Base-by-base conservation (phyloP, 2,888 invertebrate species). In the Oscheius myriophilus region DNA sequence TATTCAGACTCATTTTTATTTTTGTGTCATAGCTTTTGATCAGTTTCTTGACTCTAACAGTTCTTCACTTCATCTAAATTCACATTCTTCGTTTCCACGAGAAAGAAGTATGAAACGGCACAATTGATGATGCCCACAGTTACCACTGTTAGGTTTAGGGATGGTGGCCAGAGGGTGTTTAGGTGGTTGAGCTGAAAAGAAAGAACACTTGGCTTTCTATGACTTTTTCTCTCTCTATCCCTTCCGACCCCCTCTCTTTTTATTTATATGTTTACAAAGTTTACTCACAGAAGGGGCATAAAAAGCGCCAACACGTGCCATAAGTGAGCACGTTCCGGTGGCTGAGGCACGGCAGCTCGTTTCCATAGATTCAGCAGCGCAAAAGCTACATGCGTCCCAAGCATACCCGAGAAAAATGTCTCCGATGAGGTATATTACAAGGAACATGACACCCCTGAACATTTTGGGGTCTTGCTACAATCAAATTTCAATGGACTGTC, bases 331-430 rank as follows among this genome's bases (percentile, higher is more conserved):
- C 2, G 78, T 74, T 43, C 84, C 84, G 14, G 82, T 74, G n/a
- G 81, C 80, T 21, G 78, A 76, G 7, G 83, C 80, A 21, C 84
- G 53, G 46, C 69, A 75, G 14, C 73, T 68, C 11, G 84, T 84
- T 45, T 84, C 82, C 80, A 84, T 82, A 16, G 78, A 74, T 57
- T 85, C 85, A 6, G 84, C 81, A 9, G 83, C 82, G 58, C 83
- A 84, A 16, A 85, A 71, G 66, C 85, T 83, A 57, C 82, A 83
- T 1, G 84, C 85, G 69, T 85, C 85, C 85, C 86, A 85, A 4
- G 83, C 84, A 71, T 85, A 84, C 68, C 86, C 86, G 68, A 85
- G 82, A 77, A 84, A 85, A 0, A 85, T 78, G 2, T 81, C 82
- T 41, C 86, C 84, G 55, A 84, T 67, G 14, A 86, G 58, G 64